Evolutionary conservation across 2,797 vertebrate genomes (phyloP).

Genomic region (Gila robusta): DNA sequence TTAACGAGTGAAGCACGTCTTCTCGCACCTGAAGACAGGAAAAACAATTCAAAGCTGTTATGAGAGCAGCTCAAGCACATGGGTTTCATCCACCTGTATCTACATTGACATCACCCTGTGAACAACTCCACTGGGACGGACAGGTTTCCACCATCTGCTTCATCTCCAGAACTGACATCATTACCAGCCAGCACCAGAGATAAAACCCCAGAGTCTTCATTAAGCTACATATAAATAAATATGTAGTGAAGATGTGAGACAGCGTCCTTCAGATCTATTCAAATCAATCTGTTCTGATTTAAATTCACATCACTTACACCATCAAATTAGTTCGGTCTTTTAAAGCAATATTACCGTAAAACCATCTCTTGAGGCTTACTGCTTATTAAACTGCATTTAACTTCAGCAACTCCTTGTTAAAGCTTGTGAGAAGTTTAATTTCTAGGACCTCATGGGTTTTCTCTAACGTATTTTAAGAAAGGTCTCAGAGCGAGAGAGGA

Average conservation of each 20-base stretch:
- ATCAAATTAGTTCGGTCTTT: background rate
- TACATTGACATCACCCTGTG: constrained; percentile 9
- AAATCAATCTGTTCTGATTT: constrained; percentile 5
- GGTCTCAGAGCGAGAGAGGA: background rate
- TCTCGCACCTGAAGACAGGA: constrained; percentile 86
- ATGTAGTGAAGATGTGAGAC: constrained; percentile 4
- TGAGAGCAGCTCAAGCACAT: background rate
- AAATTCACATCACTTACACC: constrained; percentile 6
- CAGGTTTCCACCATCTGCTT: constrained; percentile 25
- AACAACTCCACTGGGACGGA: background rate
- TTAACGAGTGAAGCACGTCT: constrained; percentile 93
- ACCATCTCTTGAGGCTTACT: background rate
- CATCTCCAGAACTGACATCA: constrained; percentile 16
- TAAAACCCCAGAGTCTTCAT: constrained; percentile 15
- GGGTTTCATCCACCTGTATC: background rate
- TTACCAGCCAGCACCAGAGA: constrained; percentile 14
- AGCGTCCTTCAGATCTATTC: background rate
- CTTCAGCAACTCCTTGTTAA: background rate
- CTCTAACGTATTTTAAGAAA: background rate
- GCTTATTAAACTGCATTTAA: constrained; percentile 7
- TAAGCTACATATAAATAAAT: constrained; percentile 8
- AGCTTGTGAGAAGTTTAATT: background rate
- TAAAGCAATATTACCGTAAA: background rate
- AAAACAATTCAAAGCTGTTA: background rate
- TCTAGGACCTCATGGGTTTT: background rate